A percentile compares a stretch with the other conserved stretches of the same genome.
phyloP scores from a whole-genome alignment of 2,113 vertebrate genomes.

The Bubo bubo region DNA sequence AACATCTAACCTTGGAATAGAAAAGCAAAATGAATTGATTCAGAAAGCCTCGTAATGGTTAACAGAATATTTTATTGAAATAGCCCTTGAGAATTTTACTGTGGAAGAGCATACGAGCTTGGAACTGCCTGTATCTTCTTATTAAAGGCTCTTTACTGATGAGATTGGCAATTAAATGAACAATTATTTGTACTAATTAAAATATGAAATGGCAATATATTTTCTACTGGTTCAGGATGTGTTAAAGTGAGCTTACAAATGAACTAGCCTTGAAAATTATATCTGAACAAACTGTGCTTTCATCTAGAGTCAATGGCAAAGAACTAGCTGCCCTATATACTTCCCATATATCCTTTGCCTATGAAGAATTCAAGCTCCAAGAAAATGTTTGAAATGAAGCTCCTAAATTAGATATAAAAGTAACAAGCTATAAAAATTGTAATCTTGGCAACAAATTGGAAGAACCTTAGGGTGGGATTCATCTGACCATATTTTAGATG shows the following conservation, averaged over 20 bases:
- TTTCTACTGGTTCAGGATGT: not conserved
- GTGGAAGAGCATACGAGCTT: not conserved
- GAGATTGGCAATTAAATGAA: constrained; percentile 34
- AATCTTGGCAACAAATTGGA: not conserved
- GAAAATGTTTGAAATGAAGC: not conserved
- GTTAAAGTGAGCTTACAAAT: not conserved
- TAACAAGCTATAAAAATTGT: not conserved
- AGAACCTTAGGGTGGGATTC: not conserved
- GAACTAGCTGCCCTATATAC: not conserved
- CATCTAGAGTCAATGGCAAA: constrained; percentile 9
- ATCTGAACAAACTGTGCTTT: constrained; percentile 35
- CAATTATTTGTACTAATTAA: constrained; percentile 44
- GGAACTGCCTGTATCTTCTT: not conserved
- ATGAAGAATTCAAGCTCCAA: not conserved
- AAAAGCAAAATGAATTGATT: not conserved
- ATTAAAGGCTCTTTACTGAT: constrained; percentile 24
- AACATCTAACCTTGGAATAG: not conserved
- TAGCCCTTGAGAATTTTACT: constrained; percentile 44
- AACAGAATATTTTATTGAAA: constrained; percentile 43
- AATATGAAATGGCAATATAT: constrained; percentile 45
- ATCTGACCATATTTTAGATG: not conserved
- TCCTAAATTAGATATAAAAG: not conserved
- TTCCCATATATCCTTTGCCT: not conserved
- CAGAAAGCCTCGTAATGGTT: not conserved
- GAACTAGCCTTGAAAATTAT: not conserved